Percentiles rank a stretch among this genome's conserved stretches.
These are phyloP conservation scores for Cassiopea andromeda DNA, from an alignment of 30 jellyfish, hydroid and myxozoan species.

Conservation along the genomic window DNA sequence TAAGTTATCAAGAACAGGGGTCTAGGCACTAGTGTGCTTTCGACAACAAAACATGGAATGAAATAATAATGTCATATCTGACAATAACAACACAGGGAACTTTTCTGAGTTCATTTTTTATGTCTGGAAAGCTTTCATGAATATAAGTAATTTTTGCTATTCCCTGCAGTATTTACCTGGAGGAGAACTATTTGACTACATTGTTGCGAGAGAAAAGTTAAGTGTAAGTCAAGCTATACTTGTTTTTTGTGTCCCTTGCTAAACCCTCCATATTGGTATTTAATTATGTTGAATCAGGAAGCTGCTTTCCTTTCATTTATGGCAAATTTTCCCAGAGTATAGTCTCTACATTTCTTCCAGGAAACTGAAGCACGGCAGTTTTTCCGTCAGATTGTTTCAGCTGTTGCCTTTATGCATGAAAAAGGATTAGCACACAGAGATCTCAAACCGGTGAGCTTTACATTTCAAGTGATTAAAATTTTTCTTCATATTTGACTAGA, in stretches of 20 bases:
- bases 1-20: no score
- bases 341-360: conserved; percentile 20
- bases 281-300: background rate
- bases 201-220: conserved; percentile 85
- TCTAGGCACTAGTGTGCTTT: no score
- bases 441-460: conserved; percentile 87
- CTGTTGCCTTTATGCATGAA: conserved; percentile 96
- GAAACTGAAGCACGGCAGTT: conserved; percentile 94
- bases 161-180: conserved; percentile 86
- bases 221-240: conserved; percentile 49
- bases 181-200: conserved; percentile 98
- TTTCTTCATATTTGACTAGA: no score
- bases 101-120: no score
- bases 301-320: no score
- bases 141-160: background rate
- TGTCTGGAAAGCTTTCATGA: no score
- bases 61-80: no score
- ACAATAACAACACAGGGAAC: no score
- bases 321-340: no score
- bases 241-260: background rate
- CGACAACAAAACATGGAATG: no score
- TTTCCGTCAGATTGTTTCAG: conserved; percentile 96
- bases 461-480: no score
- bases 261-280: background rate
- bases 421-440: conserved; percentile 99